Conservation (phyloP, 2,113 vertebrate genomes). For the Pollachius pollachius region DNA sequence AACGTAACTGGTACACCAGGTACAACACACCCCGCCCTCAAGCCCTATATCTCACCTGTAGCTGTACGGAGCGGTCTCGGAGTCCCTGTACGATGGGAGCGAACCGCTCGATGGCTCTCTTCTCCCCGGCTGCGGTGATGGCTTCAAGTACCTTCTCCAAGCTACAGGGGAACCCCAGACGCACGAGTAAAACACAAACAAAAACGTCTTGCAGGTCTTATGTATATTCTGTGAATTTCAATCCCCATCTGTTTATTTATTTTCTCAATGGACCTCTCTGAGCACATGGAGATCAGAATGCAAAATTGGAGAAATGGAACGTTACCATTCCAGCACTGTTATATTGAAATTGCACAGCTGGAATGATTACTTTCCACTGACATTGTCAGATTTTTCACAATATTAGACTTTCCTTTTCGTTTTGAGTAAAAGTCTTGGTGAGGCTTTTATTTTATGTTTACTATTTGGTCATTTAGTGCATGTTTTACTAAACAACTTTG, state of each 20-base stretch:
- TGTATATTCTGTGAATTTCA: constrained; percentile 2
- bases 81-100: constrained; percentile 91
- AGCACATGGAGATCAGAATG: not conserved
- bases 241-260: not conserved
- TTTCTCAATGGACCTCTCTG: too few species aligned
- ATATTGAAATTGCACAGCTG: too few species aligned
- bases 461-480: too few species aligned
- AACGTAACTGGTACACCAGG: too few species aligned
- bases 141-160: constrained; percentile 97
- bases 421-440: too few species aligned
- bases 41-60: constrained; percentile 80
- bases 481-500: too few species aligned
- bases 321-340: too few species aligned
- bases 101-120: constrained; percentile 83
- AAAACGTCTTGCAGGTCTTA: constrained; percentile 5
- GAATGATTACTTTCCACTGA: too few species aligned
- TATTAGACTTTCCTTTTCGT: too few species aligned
- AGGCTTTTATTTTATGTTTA: not conserved
- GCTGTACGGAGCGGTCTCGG: constrained; percentile 83
- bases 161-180: constrained; percentile 67
- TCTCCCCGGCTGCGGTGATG: constrained; percentile 87
- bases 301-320: not conserved
- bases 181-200: constrained; percentile 32
- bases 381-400: too few species aligned
- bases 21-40: too few species aligned